Percentiles rank a stretch among this genome's conserved stretches.
phyloP scores from a whole-genome alignment of 2,797 vertebrate genomes.

The Pygocentrus nattereri region DNA sequence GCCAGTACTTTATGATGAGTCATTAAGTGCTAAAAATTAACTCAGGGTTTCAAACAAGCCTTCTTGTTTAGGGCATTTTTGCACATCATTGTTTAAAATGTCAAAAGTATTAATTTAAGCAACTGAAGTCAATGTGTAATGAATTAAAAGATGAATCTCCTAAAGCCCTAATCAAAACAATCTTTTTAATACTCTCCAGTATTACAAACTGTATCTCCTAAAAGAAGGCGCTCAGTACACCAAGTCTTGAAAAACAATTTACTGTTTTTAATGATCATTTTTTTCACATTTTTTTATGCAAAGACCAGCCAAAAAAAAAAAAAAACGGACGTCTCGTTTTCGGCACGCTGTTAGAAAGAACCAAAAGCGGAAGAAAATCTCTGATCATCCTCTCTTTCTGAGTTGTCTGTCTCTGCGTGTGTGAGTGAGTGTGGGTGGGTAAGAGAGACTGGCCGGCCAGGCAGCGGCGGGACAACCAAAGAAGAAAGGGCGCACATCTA shows the following conservation, averaged over 20 bases:
- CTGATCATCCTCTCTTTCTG: constrained; percentile 48
- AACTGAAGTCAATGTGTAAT: background rate
- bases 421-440: constrained; percentile 15
- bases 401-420: constrained; percentile 10
- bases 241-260: constrained; percentile 63
- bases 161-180: background rate
- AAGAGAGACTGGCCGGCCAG: constrained; percentile 38
- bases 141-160: constrained; percentile 45
- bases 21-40: background rate
- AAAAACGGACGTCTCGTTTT: constrained; percentile 60
- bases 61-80: background rate
- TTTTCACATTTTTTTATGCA: constrained; percentile 67
- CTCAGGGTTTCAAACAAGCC: background rate
- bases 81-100: background rate
- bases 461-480: constrained; percentile 39
- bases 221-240: constrained; percentile 44
- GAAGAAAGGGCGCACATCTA: background rate
- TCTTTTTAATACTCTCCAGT: too few species aligned
- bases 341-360: constrained; percentile 60
- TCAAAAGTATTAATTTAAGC: background rate
- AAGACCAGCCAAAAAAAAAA: constrained; percentile 68
- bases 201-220: too few species aligned
- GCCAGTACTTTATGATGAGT: too few species aligned
- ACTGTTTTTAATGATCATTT: constrained; percentile 54
- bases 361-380: constrained; percentile 53